A percentile compares a stretch with the other conserved stretches of the same genome.
Conservation (phyloP, 2,113 vertebrate genomes). For the Oryzias celebensis region DNA sequence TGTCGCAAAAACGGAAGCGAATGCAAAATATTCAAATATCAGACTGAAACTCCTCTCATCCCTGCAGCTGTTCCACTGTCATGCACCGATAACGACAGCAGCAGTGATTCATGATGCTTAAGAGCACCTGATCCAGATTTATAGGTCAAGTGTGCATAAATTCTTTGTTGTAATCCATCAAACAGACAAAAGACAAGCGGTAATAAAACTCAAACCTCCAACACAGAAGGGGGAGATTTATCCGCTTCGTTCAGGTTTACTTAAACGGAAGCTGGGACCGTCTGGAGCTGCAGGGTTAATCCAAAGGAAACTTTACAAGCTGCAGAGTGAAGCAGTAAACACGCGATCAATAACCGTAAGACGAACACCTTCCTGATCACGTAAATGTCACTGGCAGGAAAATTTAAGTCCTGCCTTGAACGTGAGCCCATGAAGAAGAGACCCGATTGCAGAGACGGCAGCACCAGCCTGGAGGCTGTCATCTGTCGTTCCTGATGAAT, state of each 20-base stretch:
- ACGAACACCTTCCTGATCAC: slow-evolving; percentile 8
- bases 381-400: slow-evolving; percentile 12
- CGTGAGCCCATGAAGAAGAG: too few species aligned
- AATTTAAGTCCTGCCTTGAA: too few species aligned
- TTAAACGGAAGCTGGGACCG: slow-evolving; percentile 35
- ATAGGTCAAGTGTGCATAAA: slow-evolving; percentile 62
- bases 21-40: slow-evolving; percentile 35
- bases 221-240: slow-evolving; percentile 59
- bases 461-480: too few species aligned
- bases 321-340: slow-evolving; percentile 21
- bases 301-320: slow-evolving; percentile 34
- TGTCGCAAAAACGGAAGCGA: too few species aligned
- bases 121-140: slow-evolving; percentile 58
- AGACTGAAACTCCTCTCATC: slow-evolving; percentile 9
- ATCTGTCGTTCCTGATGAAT: too few species aligned
- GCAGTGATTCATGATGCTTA: slow-evolving; percentile 56
- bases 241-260: slow-evolving; percentile 45
- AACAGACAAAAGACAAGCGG: slow-evolving; percentile 57
- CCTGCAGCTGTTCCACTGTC: slow-evolving; percentile 19
- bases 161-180: slow-evolving; percentile 60
- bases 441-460: too few species aligned
- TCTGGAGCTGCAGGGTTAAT: slow-evolving; percentile 17
- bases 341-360: neutral
- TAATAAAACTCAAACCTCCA: slow-evolving; percentile 62
- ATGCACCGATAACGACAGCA: slow-evolving; percentile 34